Conservation (phyloP, 2,888 invertebrate species). For the Cryptus armator region DNA sequence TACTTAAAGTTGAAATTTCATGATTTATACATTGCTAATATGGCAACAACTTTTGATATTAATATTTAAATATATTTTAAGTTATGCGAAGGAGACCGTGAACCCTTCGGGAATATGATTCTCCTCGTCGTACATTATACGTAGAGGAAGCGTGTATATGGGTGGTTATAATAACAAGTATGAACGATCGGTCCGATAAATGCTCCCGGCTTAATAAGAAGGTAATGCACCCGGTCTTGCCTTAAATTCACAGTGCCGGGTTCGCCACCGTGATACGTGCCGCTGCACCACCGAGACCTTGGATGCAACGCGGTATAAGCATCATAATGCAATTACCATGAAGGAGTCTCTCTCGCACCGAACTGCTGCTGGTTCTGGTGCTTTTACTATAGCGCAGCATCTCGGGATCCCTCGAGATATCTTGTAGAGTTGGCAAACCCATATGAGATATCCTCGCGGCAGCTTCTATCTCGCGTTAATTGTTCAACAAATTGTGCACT, state of each 20-base stretch:
- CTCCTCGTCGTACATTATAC: background rate
- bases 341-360: constrained; percentile 30
- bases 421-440: constrained; percentile 8
- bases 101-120: constrained; percentile 7
- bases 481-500: constrained; percentile 66
- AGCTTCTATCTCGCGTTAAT: constrained; percentile 61
- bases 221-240: constrained; percentile 57
- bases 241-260: constrained; percentile 48
- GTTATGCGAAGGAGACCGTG: constrained; percentile 7
- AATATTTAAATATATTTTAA: background rate
- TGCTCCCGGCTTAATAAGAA: constrained; percentile 59
- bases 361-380: constrained; percentile 10
- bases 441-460: constrained; percentile 22
- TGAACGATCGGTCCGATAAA: constrained; percentile 60
- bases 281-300: constrained; percentile 39
- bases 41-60: background rate
- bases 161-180: constrained; percentile 48
- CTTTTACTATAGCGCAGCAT: constrained; percentile 16
- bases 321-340: constrained; percentile 50
- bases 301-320: constrained; percentile 26
- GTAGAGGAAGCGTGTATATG: background rate
- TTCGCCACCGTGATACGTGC: constrained; percentile 46
- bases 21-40: too few species aligned
- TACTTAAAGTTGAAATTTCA: background rate
- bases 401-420: constrained; percentile 42